Percentiles rank a stretch among this genome's conserved stretches.
Conservation (phyloP, 2,888 invertebrate genomes). For the Elmis aenea region DNA sequence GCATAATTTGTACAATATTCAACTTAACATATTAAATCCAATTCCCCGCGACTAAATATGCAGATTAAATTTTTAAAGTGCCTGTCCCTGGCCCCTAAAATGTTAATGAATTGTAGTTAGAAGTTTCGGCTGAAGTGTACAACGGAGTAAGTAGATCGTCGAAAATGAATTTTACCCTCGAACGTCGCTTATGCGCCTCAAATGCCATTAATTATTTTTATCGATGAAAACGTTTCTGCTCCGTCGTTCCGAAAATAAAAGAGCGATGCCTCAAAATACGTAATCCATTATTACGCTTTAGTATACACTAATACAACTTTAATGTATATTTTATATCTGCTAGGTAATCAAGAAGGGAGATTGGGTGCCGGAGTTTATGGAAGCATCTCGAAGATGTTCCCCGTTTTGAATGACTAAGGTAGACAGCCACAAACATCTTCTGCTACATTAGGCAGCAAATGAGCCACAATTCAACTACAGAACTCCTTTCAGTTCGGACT, state of each 20-base stretch:
- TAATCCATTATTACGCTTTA: background rate
- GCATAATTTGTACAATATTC: too few relatives aligned
- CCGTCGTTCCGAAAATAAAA: conserved; percentile 6
- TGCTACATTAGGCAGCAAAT: conserved; percentile 29
- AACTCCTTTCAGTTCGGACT: conserved; percentile 16
- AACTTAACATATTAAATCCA: too few relatives aligned
- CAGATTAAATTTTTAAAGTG: too few relatives aligned
- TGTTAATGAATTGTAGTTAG: too few relatives aligned
- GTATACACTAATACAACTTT: conserved; percentile 8
- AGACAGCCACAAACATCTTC: conserved; percentile 25
- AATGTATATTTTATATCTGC: conserved; percentile 12
- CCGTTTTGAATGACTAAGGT: conserved; percentile 24
- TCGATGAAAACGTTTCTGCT: conserved; percentile 7
- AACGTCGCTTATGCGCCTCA: too few relatives aligned
- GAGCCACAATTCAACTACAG: conserved; percentile 17
- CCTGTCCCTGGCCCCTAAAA: too few relatives aligned
- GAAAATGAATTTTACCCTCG: too few relatives aligned
- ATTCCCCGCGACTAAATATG: too few relatives aligned
- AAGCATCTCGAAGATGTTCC: conserved; percentile 7
- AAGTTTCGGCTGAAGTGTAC: too few relatives aligned
- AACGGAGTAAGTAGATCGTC: too few relatives aligned
- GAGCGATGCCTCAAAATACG: too few relatives aligned
- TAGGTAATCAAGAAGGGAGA: conserved; percentile 3
- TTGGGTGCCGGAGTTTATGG: background rate
- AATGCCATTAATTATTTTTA: conserved; percentile 6